Base-by-base conservation (phyloP, 2,113 vertebrate species). In the Ranitomeya imitator region DNA sequence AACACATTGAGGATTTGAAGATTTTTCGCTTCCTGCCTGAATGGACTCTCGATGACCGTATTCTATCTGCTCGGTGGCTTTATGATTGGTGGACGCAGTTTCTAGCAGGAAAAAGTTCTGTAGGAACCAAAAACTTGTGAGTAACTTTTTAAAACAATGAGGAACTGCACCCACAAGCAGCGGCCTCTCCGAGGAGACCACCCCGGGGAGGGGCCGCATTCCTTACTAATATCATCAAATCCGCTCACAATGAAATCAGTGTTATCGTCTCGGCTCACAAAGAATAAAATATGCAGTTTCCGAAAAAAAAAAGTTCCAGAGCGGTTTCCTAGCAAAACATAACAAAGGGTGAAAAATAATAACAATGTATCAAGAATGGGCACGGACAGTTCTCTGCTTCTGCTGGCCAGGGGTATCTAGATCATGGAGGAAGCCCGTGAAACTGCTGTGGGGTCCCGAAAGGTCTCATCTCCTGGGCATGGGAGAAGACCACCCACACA, bases 141-240 rank as follows among this genome's bases (percentile, higher is more conserved):
- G 10, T 73, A 37, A 73, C 3, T 73, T 37, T 73, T 73, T 10
- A 9, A 77, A 21, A 77, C 74, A 52, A 52, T 52, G 1, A 51
- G 11, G 18, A 19, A 21, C 37, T 23, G 52, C 51, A 23, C 76
- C 76, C 45, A 54, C 45, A 2, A 52, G 18, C 37, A n/a, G 8
- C 57, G 6, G 55, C 7, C 55, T 60, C 76, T 80, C 15, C 6
- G 52, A 37, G 31, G 79, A 61, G 79, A 59, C 79, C 79, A 60
- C 59, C 23, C n/a, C 23, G 26, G 59, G 79, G 79, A 81, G 79
- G 54, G 79, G 79, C 79, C 23, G 79, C 79, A 81, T 81, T 81
- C 79, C 79, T 63, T 45, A 3, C 60, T 11, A 45, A 65, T 65
- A 51, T 14, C 37, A 45, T 83, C 54, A 83, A 51, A 51, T 54